phyloP scores from a whole-genome alignment of 2,113 vertebrate genomes.

The Prolemur simus region DNA sequence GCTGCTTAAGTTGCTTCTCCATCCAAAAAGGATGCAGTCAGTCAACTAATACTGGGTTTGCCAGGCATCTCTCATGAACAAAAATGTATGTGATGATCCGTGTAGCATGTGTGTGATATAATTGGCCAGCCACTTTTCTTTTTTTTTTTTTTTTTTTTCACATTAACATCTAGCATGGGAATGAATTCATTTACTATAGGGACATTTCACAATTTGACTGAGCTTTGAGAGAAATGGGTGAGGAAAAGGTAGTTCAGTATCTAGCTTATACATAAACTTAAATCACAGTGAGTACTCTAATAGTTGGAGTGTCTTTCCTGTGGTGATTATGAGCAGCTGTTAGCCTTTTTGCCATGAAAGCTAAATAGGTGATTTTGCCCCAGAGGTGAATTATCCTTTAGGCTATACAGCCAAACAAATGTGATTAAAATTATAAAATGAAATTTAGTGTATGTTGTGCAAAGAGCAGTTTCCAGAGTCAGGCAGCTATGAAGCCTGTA shows the following conservation, averaged over 20 bases:
- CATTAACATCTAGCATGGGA: background rate
- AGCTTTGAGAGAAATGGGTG: background rate
- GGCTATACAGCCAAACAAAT: background rate
- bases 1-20: background rate
- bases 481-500: background rate
- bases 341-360: background rate
- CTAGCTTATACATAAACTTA: background rate
- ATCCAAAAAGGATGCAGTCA: background rate
- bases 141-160: background rate
- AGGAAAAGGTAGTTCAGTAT: background rate
- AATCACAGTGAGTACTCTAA: background rate
- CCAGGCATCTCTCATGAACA: background rate
- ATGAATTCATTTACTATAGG: background rate
- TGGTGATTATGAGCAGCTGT: no score
- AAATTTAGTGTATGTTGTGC: background rate
- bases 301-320: background rate
- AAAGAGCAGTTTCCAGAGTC: background rate
- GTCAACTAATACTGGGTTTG: background rate
- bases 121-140: background rate
- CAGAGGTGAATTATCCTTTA: background rate
- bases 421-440: background rate
- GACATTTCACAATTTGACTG: background rate
- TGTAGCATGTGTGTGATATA: rapidly evolving
- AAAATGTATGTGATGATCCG: background rate
- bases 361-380: background rate